Base-by-base conservation (phyloP, 2,113 vertebrate species). In the Micromys minutus region DNA sequence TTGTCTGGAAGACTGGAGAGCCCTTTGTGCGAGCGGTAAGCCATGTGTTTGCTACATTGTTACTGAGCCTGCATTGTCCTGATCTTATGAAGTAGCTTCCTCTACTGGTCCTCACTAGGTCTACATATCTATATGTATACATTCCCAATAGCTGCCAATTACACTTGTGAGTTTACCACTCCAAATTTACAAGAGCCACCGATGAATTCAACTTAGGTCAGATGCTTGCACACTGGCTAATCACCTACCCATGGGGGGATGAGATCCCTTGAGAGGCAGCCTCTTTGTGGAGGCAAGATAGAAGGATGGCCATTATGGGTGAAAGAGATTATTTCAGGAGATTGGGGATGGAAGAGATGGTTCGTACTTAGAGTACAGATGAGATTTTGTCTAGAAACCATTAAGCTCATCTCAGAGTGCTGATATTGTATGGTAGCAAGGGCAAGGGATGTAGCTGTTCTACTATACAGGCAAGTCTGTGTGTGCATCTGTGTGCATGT, bases 11-110 rank as follows among this genome's bases (percentile, higher is more conserved):
- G 11, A 4, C 34, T 9, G 76, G 39, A 65, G 83, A 24, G 17
- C 26, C 3, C 6, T 31, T 57, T 0, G 1, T n/a, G 67, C 1
- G 5, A 22, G 13, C 12, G 21, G 89, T 1, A 0, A 47, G 31
- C 65, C 65, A 34, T 34, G 71, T 19, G 7, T 34, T 39, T 57
- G 81, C 52, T 81, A 34, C 93, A 57, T 45, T 52, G 36, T 67
- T 87, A 31, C 75, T 11, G 71, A 90, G 45, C 36, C 65, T 65
- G 6, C 19, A 1, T 36, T 24, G 4, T 75, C 26, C 12, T n/a
- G n/a, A n/a, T n/a, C n/a, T n/a, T n/a, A n/a, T n/a, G n/a, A n/a
- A 1, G 26, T 12, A 36, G 57, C 4, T 5, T 63, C 22, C 59
- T 65, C 57, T 31, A 11, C 19, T 15, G 8, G 63, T 36, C 13